A percentile compares a stretch with the other conserved stretches of the same genome.
Evolutionary conservation across 2,113 vertebrate genomes (phyloP).

Genomic region (Arizona elegans): DNA sequence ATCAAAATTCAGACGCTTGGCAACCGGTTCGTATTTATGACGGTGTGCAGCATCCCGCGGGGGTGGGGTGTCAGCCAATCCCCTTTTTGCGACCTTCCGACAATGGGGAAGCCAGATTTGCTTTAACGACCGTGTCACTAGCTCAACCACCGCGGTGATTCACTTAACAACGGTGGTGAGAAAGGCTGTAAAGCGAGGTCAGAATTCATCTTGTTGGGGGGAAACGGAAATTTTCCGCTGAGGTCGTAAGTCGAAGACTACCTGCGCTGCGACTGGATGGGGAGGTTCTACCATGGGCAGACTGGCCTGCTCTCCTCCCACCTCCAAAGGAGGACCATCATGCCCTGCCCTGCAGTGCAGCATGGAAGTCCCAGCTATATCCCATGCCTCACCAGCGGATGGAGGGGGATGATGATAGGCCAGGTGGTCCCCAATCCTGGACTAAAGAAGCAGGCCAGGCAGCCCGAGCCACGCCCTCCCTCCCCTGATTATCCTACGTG

Average conservation of each 20-base stretch:
- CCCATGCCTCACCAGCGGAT: neutral
- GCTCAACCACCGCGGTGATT: too few species aligned
- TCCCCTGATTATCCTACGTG: neutral
- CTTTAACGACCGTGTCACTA: too few species aligned
- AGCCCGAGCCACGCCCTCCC: neutral
- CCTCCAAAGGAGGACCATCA: neutral
- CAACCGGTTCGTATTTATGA: neutral
- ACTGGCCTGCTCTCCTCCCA: neutral
- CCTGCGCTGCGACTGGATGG: neutral
- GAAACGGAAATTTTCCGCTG: accelerated
- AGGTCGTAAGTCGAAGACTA: neutral
- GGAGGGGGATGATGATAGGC: neutral
- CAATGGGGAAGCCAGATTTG: neutral
- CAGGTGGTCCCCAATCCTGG: neutral
- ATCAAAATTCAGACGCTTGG: neutral
- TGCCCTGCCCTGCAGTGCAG: neutral
- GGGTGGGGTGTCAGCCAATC: neutral
- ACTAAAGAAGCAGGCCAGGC: neutral
- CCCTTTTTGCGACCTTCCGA: neutral
- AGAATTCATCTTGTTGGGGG: too few species aligned
- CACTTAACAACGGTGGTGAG: too few species aligned
- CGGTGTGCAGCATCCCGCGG: neutral
- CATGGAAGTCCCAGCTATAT: neutral
- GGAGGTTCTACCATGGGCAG: neutral
- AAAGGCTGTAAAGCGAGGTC: neutral